Conservation (phyloP, 2,797 vertebrate genomes). For the Hipposideros larvatus region DNA sequence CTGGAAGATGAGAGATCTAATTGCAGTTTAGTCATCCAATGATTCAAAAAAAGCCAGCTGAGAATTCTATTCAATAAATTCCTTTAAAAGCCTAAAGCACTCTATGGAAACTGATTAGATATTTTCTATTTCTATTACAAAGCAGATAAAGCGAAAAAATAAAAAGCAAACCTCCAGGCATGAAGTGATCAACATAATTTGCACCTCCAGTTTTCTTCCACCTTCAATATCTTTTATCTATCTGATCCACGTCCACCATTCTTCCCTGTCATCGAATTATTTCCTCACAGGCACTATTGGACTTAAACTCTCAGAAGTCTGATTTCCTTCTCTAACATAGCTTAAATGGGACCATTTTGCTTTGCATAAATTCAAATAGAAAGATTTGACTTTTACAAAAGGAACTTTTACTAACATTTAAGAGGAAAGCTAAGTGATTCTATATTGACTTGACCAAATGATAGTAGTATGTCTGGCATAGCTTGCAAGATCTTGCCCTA, state of each 20-base stretch:
- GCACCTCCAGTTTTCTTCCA: not conserved
- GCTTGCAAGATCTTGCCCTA: not conserved
- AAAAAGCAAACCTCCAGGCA: not conserved
- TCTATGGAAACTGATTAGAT: constrained; percentile 9
- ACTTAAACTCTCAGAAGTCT: not conserved
- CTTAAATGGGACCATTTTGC: not conserved
- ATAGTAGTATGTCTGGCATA: not conserved
- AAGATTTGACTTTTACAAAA: not conserved
- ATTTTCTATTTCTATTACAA: constrained; percentile 33
- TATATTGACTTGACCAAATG: not conserved
- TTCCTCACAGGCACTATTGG: not conserved
- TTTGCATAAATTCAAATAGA: constrained; percentile 9
- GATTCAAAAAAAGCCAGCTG: not conserved
- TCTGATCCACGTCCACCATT: not conserved
- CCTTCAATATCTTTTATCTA: not conserved
- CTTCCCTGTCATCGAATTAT: not conserved
- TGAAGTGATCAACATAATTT: constrained; percentile 21
- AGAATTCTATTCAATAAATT: not conserved
- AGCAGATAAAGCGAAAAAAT: not conserved
- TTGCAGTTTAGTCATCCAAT: constrained; percentile 9
- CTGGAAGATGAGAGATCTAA: constrained; percentile 42
- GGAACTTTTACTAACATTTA: not conserved
- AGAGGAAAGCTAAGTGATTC: not conserved
- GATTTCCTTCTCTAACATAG: not conserved
- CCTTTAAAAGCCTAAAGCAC: constrained; percentile 2